These are phyloP conservation scores for Haliclona indistincta DNA, from an alignment of 37 sponge, comb jelly and placozoan species.

Conservation along the genomic window DNA sequence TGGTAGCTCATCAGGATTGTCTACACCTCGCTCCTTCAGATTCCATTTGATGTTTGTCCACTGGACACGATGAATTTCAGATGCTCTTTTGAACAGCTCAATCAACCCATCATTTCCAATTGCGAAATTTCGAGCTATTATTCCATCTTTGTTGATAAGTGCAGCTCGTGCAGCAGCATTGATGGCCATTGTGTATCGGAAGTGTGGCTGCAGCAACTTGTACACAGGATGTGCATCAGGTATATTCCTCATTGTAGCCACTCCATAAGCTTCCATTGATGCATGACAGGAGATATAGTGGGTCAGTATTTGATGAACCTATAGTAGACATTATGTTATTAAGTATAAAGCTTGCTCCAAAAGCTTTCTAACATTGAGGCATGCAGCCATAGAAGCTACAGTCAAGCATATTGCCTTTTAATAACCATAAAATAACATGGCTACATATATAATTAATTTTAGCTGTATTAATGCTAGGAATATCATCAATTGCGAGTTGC, in stretches of 20 bases:
- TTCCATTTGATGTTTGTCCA: constrained; percentile 20
- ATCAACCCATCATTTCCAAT: constrained; percentile 51
- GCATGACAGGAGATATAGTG: constrained; percentile 70
- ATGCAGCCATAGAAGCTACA: too few species aligned
- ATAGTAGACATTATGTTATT: not conserved
- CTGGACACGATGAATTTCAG: constrained; percentile 9
- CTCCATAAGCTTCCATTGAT: constrained; percentile 70
- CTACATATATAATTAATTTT: too few species aligned
- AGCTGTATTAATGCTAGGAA: too few species aligned
- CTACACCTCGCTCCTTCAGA: constrained; percentile 57
- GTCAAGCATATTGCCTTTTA: too few species aligned
- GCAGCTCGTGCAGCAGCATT: constrained; percentile 50
- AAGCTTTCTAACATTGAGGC: too few species aligned
- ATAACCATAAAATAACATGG: too few species aligned
- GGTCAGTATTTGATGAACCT: constrained; percentile 63
- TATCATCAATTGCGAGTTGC: too few species aligned
- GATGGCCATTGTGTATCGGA: constrained; percentile 73
- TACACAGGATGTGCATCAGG: constrained; percentile 70
- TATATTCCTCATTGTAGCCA: constrained; percentile 62
- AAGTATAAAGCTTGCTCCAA: too few species aligned
- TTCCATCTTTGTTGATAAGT: constrained; percentile 35
- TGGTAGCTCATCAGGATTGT: constrained; percentile 50
- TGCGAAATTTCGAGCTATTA: constrained; percentile 41
- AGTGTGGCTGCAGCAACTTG: constrained; percentile 68
- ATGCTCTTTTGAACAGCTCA: constrained; percentile 15